Percentiles rank a stretch among this genome's conserved stretches.
Evolutionary conservation across 2,888 invertebrate species (phyloP).

Genomic region (Boloria selene): DNA sequence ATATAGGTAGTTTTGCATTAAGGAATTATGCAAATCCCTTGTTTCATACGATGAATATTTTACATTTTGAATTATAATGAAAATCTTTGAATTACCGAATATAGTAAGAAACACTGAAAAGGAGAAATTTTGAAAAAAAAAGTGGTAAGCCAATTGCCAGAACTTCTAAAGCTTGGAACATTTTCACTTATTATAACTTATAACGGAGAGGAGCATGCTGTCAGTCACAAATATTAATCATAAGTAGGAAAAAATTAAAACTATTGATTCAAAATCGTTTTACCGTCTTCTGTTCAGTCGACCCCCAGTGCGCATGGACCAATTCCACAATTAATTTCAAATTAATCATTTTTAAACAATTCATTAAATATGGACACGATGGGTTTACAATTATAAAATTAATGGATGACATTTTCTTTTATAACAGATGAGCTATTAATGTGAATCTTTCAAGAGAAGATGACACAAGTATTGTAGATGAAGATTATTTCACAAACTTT

Average conservation of each 20-base stretch:
- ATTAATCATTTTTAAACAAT: constrained; percentile 24
- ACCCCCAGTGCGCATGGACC: constrained; percentile 76
- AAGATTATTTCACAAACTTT: too few species aligned
- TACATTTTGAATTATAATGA: background rate
- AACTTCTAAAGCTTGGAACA: constrained; percentile 66
- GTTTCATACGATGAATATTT: background rate
- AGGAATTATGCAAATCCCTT: background rate
- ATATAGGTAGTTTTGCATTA: too few species aligned
- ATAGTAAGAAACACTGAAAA: constrained; percentile 21
- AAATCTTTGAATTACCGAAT: constrained; percentile 24
- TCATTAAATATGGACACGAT: background rate
- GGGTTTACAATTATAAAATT: background rate
- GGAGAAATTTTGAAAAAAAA: constrained; percentile 65
- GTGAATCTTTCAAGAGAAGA: too few species aligned
- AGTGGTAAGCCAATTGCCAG: constrained; percentile 71
- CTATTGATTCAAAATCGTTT: constrained; percentile 65
- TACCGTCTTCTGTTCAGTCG: constrained; percentile 81
- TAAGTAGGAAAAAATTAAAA: constrained; percentile 55
- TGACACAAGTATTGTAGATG: too few species aligned
- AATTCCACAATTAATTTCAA: constrained; percentile 65
- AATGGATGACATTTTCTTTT: constrained; percentile 6
- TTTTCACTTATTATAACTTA: constrained; percentile 57
- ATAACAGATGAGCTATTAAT: background rate
- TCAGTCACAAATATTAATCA: constrained; percentile 75
- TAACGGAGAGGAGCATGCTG: constrained; percentile 71